These are phyloP conservation scores for Amblyornis subalaris DNA, from an alignment of 2,113 vertebrate species.

Conservation along the genomic window DNA sequence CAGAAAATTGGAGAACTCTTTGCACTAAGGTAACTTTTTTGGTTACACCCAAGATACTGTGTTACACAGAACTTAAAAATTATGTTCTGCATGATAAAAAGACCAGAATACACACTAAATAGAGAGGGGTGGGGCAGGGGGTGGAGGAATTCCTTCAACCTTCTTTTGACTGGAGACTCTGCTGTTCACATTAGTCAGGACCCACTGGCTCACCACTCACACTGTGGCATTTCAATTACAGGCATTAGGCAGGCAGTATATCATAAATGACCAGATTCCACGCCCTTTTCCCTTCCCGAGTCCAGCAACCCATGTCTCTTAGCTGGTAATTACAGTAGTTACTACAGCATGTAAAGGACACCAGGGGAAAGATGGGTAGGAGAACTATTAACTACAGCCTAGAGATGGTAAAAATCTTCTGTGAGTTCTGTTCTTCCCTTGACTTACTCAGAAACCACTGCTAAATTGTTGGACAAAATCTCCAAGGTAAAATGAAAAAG, in stretches of 20 bases:
- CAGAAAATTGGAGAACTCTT: constrained; percentile 98
- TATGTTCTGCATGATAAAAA: background rate
- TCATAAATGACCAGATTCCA: background rate
- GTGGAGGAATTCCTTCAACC: background rate
- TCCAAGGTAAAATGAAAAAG: background rate
- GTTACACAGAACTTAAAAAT: background rate
- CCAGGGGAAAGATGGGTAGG: background rate
- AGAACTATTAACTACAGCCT: background rate
- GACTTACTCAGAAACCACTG: background rate
- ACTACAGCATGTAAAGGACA: background rate
- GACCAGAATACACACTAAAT: background rate
- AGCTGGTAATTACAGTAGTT: background rate
- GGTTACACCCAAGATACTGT: background rate
- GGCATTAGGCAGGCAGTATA: background rate
- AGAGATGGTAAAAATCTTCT: background rate
- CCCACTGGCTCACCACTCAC: background rate
- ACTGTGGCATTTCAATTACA: background rate
- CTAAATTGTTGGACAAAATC: background rate
- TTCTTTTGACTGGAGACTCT: background rate
- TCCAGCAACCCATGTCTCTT: background rate
- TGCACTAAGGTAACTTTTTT: constrained; percentile 80
- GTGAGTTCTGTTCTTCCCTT: background rate
- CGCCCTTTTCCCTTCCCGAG: background rate
- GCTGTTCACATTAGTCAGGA: background rate
- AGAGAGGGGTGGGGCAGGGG: fast-evolving